phyloP scores from a whole-genome alignment of 30 jellyfish, hydroid and myxozoan genomes.

The Pelagia noctiluca region DNA sequence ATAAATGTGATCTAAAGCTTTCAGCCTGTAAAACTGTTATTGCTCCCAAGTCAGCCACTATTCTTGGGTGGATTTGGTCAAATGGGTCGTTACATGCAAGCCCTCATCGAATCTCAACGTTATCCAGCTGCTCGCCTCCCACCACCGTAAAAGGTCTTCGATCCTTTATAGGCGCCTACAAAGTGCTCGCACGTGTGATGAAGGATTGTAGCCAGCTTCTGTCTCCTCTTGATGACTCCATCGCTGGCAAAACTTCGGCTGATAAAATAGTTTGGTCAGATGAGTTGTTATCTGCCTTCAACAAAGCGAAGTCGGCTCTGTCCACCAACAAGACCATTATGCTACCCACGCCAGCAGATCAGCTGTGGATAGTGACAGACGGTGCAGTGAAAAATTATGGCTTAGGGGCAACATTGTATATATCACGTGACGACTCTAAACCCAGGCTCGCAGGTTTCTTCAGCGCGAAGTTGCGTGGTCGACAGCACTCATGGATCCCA shows the following conservation, averaged over 20 bases:
- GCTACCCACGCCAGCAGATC: constrained; percentile 43
- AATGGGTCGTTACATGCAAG: constrained; percentile 48
- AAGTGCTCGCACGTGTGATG: constrained; percentile 52
- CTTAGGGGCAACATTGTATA: constrained; percentile 50
- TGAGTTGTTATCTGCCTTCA: background rate
- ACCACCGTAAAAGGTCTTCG: constrained; percentile 60
- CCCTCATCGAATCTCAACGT: constrained; percentile 48
- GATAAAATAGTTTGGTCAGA: constrained; percentile 25
- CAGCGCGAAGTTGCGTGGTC: too few relatives aligned
- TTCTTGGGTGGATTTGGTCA: constrained; percentile 76
- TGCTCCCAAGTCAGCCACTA: constrained; percentile 60
- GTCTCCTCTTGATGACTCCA: constrained; percentile 25
- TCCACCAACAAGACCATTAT: constrained; percentile 8
- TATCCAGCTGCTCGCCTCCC: constrained; percentile 59
- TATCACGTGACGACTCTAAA: constrained; percentile 18
- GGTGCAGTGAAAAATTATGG: too few relatives aligned
- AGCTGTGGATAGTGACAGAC: constrained; percentile 55
- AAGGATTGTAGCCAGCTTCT: constrained; percentile 13
- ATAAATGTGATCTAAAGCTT: constrained; percentile 6
- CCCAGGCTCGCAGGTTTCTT: too few relatives aligned
- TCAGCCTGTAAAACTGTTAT: constrained; percentile 60
- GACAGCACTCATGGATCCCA: too few relatives aligned
- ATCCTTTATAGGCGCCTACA: constrained; percentile 63
- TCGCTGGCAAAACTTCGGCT: constrained; percentile 38
- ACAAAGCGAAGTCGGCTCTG: constrained; percentile 21